Evolutionary conservation across 2,888 invertebrate species (phyloP).

Genomic region (Slavum lentiscoides): DNA sequence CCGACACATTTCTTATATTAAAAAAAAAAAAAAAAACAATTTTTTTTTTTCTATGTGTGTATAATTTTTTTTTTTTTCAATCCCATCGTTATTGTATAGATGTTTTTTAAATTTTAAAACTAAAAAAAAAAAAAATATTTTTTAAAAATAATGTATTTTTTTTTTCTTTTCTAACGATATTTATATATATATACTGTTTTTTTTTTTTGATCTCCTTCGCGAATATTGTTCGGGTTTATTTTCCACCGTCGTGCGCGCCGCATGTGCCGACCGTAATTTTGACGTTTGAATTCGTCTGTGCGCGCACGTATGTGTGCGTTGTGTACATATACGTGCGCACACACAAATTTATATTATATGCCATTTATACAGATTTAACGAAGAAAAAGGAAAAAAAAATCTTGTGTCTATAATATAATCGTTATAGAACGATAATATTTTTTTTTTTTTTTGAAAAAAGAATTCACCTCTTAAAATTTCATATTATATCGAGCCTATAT

Average conservation of each 20-base stretch:
- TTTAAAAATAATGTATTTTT: constrained; percentile 51
- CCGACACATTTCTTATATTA: not conserved
- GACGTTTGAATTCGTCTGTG: constrained; percentile 27
- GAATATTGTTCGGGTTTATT: constrained; percentile 46
- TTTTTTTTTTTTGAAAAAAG: not conserved
- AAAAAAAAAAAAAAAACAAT: not conserved
- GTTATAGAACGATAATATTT: too few species aligned
- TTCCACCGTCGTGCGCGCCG: not conserved
- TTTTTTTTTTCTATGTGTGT: constrained; percentile 48
- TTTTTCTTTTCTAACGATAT: constrained; percentile 30
- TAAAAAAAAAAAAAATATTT: constrained; percentile 3
- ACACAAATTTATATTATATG: too few species aligned
- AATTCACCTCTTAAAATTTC: not conserved
- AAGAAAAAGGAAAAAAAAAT: too few species aligned
- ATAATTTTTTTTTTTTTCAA: constrained; percentile 19
- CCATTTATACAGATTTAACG: too few species aligned
- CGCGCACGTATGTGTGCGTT: too few species aligned
- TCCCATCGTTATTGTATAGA: constrained; percentile 48
- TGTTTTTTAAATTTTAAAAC: constrained; percentile 52
- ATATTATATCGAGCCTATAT: not conserved
- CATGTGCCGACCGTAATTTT: constrained; percentile 8
- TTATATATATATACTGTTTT: constrained; percentile 41
- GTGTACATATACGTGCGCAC: too few species aligned
- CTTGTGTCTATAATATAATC: too few species aligned
- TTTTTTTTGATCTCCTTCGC: constrained; percentile 53